Evolutionary conservation across 2,888 invertebrate genomes (phyloP).

Genomic region (Orchestes rusci): DNA sequence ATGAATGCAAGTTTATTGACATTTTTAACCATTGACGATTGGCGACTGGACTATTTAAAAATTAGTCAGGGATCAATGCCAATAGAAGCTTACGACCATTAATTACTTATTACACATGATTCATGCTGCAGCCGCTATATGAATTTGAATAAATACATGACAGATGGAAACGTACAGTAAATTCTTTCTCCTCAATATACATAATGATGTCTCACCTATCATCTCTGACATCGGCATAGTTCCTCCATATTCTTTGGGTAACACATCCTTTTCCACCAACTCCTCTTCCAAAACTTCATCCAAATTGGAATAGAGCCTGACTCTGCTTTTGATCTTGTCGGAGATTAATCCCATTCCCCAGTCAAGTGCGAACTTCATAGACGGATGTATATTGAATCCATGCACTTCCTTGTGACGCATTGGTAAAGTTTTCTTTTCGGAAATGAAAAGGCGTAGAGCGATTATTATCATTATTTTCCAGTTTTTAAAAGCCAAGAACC

Average conservation of each 20-base stretch:
- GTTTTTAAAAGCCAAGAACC: too few relatives aligned
- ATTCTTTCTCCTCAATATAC: too few relatives aligned
- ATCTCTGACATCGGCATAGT: conserved; percentile 75
- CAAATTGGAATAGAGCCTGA: conserved; percentile 56
- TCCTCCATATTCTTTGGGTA: conserved; percentile 79
- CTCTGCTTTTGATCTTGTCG: conserved; percentile 66
- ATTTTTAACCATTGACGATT: too few relatives aligned
- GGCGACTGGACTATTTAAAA: too few relatives aligned
- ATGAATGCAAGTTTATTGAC: too few relatives aligned
- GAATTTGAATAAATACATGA: too few relatives aligned
- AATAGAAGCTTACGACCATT: too few relatives aligned
- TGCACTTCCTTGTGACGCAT: conserved; percentile 75
- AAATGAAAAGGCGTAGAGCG: conserved; percentile 1
- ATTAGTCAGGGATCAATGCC: too few relatives aligned
- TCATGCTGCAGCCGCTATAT: too few relatives aligned
- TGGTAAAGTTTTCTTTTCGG: conserved; percentile 61
- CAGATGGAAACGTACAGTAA: too few relatives aligned
- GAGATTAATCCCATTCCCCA: conserved; percentile 71
- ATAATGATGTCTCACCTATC: conserved; percentile 72
- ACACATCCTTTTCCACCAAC: conserved; percentile 42
- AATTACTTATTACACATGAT: too few relatives aligned
- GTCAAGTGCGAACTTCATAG: conserved; percentile 68
- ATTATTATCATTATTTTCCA: too few relatives aligned
- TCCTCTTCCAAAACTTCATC: conserved; percentile 49
- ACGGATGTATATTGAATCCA: conserved; percentile 65